Percentiles rank a stretch among this genome's conserved stretches.
phyloP scores from a whole-genome alignment of 1,140 invertebrate species.

The Pseudomyrmex pallidus region DNA sequence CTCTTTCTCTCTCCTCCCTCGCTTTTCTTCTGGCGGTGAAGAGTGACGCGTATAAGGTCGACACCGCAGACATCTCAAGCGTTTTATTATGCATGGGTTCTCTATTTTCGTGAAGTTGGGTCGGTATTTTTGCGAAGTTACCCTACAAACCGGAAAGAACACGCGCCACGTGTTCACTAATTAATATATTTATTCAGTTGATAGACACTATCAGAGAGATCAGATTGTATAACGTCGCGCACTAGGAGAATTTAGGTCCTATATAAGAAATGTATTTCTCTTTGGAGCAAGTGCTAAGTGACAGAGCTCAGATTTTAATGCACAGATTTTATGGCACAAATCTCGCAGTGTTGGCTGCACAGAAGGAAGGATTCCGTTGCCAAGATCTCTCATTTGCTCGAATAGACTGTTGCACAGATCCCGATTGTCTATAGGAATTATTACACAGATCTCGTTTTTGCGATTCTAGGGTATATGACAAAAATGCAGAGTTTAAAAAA shows the following conservation, averaged over 20 bases:
- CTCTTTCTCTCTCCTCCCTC: not conserved
- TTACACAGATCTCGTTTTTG: too few species aligned
- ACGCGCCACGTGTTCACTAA: not conserved
- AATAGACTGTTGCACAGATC: too few species aligned
- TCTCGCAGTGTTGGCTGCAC: too few species aligned
- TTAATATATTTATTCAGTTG: not conserved
- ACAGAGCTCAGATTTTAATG: too few species aligned
- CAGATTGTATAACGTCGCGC: not conserved
- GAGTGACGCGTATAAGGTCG: conserved; percentile 46
- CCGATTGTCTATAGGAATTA: too few species aligned
- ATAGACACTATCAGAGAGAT: not conserved
- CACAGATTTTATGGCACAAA: too few species aligned
- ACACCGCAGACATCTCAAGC: conserved; percentile 56
- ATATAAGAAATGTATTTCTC: not conserved
- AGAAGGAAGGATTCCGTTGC: too few species aligned
- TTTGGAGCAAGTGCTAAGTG: not conserved
- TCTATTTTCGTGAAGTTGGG: conserved; percentile 43
- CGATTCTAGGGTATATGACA: not conserved
- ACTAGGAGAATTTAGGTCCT: not conserved
- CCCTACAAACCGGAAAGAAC: not conserved
- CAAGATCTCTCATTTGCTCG: too few species aligned
- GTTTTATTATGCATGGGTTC: conserved; percentile 40
- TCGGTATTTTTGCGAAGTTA: not conserved
- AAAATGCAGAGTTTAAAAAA: not conserved
- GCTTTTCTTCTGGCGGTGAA: conserved; percentile 11